Conservation (phyloP, 2,113 vertebrate species). For the Uria lomvia region DNA sequence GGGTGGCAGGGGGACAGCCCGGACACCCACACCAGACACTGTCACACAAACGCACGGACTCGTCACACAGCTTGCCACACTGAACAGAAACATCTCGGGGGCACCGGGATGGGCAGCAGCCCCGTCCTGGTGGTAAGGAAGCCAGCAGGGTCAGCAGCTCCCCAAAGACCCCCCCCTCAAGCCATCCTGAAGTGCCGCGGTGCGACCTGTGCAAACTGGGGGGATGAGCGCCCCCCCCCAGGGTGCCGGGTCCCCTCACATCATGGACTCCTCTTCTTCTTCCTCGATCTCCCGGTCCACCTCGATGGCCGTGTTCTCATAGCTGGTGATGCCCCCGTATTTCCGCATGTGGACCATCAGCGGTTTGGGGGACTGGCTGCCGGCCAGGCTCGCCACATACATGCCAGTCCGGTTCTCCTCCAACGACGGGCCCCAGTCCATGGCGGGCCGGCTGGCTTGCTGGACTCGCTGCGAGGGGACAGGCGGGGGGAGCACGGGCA, state of each 20-base stretch:
- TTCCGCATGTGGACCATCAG: slow-evolving; percentile 84
- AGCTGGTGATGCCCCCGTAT: slow-evolving; percentile 82
- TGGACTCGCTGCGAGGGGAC: slow-evolving; percentile 66
- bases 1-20: neutral
- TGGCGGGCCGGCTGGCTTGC: slow-evolving; percentile 76
- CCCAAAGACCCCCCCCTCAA: neutral
- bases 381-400: slow-evolving; percentile 74
- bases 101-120: neutral
- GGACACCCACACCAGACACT: neutral
- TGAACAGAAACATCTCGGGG: neutral
- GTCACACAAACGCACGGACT: neutral
- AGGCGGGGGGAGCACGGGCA: neutral
- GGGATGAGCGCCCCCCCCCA: neutral
- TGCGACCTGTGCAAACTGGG: neutral
- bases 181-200: slow-evolving; percentile 1
- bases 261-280: slow-evolving; percentile 78
- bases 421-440: slow-evolving; percentile 79
- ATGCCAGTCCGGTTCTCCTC: slow-evolving; percentile 79
- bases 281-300: slow-evolving; percentile 80
- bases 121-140: neutral
- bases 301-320: slow-evolving; percentile 79
- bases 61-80: slow-evolving; percentile 5
- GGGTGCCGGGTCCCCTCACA: slow-evolving; percentile 47
- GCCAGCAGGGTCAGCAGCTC: neutral
- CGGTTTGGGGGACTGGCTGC: slow-evolving; percentile 80